Percentiles rank a stretch among this genome's conserved stretches.
phyloP scores from a whole-genome alignment of 1,140 invertebrate genomes.

The Plectrocnemia conspersa region DNA sequence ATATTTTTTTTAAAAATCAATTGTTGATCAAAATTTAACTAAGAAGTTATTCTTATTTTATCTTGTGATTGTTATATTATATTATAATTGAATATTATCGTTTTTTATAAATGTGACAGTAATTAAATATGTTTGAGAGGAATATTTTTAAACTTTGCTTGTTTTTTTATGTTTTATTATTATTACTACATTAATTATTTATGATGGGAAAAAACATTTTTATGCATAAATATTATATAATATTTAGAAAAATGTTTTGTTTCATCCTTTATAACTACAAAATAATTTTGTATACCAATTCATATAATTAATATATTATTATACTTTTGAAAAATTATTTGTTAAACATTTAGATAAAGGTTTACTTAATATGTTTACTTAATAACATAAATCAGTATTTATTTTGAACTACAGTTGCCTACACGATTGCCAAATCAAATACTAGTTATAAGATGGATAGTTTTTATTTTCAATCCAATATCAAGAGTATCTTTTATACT shows the following conservation, averaged over 20 bases:
- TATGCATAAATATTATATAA: not conserved
- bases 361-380: not conserved
- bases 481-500: no score
- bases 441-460: no score
- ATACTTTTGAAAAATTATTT: no score
- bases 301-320: no score
- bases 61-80: not conserved
- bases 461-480: no score
- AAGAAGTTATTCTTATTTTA: not conserved
- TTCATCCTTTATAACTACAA: not conserved
- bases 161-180: not conserved
- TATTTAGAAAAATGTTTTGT: not conserved
- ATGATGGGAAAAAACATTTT: not conserved
- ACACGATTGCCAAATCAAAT: no score
- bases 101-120: not conserved
- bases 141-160: no score
- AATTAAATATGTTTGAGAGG: no score
- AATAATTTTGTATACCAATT: not conserved
- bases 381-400: no score
- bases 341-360: no score
- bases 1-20: not conserved
- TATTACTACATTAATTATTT: slow-evolving; percentile 2
- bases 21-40: not conserved
- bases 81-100: not conserved
- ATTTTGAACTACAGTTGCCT: no score